Percentiles rank a stretch among this genome's conserved stretches.
These are phyloP conservation scores for Netelia inedita DNA, from an alignment of 2,888 invertebrate species.

Conservation along the genomic window DNA sequence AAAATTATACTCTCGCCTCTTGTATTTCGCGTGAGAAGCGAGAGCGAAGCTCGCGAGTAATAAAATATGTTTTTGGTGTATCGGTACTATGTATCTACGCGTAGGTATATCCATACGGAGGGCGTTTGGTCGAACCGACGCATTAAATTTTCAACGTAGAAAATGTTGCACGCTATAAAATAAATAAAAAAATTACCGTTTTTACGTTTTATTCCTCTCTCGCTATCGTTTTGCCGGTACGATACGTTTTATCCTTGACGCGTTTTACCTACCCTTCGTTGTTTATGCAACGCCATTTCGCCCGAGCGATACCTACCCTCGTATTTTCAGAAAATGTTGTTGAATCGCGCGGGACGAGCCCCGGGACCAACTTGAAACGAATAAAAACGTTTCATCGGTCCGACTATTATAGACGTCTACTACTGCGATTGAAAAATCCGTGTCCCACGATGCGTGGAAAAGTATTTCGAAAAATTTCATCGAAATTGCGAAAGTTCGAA, in stretches of 20 bases:
- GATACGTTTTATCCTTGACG: constrained; percentile 46
- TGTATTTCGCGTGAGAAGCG: not conserved
- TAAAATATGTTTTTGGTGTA: not conserved
- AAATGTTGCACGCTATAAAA: constrained; percentile 70
- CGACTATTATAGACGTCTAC: not conserved
- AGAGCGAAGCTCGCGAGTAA: not conserved
- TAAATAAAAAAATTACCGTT: constrained; percentile 70
- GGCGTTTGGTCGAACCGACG: constrained; percentile 62
- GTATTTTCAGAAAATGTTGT: not conserved
- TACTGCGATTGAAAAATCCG: not conserved
- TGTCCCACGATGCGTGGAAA: not conserved
- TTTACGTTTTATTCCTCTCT: constrained; percentile 65
- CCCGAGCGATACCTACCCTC: constrained; percentile 42
- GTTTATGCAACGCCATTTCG: constrained; percentile 68
- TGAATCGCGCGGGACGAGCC: not conserved
- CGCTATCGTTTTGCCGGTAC: constrained; percentile 16
- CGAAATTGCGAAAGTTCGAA: constrained; percentile 78
- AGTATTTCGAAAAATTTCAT: constrained; percentile 68
- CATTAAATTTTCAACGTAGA: constrained; percentile 74
- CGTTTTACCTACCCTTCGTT: constrained; percentile 9
- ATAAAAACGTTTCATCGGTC: no score
- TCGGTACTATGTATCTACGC: no score
- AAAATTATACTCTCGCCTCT: not conserved
- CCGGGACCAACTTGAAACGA: no score
- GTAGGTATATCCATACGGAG: no score